A percentile compares a stretch with the other conserved stretches of the same genome.
phyloP scores from a whole-genome alignment of 2,113 vertebrate genomes.

The Andinoacara biseriatus region DNA sequence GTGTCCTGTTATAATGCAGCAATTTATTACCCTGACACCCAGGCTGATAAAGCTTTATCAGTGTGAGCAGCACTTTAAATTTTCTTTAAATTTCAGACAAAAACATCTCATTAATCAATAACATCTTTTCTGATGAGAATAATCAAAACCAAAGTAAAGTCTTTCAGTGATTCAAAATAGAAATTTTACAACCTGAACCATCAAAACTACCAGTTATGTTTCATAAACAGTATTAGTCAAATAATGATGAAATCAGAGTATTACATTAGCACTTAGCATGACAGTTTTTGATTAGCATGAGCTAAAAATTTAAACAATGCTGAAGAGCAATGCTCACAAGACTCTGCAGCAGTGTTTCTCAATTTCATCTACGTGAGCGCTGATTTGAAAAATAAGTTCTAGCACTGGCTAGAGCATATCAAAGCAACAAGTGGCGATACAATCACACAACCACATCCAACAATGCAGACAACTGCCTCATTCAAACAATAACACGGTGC shows the following conservation, averaged over 20 bases:
- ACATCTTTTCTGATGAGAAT: conserved; percentile 6
- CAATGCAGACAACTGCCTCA: too few relatives aligned
- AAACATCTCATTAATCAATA: conserved; percentile 27
- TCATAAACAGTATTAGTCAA: background rate
- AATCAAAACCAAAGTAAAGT: conserved; percentile 25
- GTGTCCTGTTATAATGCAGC: background rate
- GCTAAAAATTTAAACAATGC: too few relatives aligned
- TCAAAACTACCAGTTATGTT: background rate
- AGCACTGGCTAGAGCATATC: too few relatives aligned
- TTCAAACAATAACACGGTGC: too few relatives aligned
- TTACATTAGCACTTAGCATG: background rate
- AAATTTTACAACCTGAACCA: background rate
- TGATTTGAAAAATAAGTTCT: too few relatives aligned
- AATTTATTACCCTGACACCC: background rate
- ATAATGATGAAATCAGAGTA: background rate
- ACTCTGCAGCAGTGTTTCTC: too few relatives aligned
- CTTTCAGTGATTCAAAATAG: background rate
- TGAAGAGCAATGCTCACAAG: too few relatives aligned
- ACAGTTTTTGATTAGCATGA: background rate
- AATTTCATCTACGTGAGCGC: too few relatives aligned
- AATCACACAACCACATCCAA: too few relatives aligned
- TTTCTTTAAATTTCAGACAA: conserved; percentile 9
- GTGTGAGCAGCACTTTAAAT: conserved; percentile 15
- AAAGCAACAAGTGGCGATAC: too few relatives aligned
- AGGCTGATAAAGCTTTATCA: conserved; percentile 22